Evolutionary conservation across 2,888 invertebrate species (phyloP), one percentile per base, ranked within the genome.

Genomic region (Mythimna ferrago): DNA sequence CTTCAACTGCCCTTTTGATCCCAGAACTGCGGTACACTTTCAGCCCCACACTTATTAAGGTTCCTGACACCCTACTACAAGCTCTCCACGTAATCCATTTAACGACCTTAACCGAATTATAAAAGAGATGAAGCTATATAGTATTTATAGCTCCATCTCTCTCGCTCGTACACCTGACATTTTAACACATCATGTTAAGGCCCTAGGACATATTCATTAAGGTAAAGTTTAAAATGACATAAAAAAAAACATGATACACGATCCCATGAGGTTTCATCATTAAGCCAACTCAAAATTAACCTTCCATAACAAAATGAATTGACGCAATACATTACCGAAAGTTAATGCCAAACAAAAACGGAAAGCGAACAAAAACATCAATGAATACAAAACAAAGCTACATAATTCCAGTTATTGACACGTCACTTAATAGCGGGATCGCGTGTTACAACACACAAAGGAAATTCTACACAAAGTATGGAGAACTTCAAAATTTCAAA

Each of bases 361-460:
- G 48, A 62, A 65, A 44, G 53, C 44, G 56, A 75, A 78, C 78
- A 85, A 85, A 80, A 85, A 81, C 70, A 54, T 58, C 74, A 78
- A 79, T 79, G 85, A 65, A 85, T 72, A 82, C 65, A 64, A 81
- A 83, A 80, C 76, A 84, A 81, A 85, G 78, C 76, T 65, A 76
- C 54, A 65, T 81, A 86, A 86, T 85, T 87, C 73, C 81, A 87
- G 88, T 88, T 93, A 93, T 93, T 93, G 93, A 92, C 92, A 91
- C 90, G 90, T 92, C 86, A 88, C 79, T 85, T 94, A 93, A 94
- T 94, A 89, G 92, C 73, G 70, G 80, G 76, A 92, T 94, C 87
- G 94, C 94, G 94, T 94, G 94, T 85, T 77, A 58, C 66, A 57
- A 70, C 54, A 86, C 83, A 90, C 91, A 90, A 92, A 92, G 91